phyloP scores from a whole-genome alignment of 2,797 vertebrate genomes.

The Onychomys arenicola region DNA sequence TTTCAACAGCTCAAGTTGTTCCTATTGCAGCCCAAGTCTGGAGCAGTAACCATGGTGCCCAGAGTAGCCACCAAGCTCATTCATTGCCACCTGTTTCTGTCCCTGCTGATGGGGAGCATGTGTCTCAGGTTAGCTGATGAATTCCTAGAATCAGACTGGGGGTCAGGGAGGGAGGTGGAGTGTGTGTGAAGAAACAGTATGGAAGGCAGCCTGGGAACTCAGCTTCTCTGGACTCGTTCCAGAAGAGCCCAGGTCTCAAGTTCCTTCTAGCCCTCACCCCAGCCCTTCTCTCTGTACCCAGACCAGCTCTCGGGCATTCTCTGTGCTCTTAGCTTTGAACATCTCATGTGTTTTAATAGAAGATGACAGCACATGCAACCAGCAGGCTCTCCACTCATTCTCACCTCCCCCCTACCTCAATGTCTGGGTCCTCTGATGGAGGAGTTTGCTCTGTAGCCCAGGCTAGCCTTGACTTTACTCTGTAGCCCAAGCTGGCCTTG shows the following conservation, averaged over 20 bases:
- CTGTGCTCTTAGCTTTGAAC: not conserved
- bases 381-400: not conserved
- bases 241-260: not conserved
- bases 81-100: not conserved
- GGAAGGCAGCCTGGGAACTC: not conserved
- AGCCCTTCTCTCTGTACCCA: not conserved
- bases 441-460: not conserved
- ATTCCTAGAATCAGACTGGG: not conserved
- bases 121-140: not conserved
- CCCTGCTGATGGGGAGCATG: not conserved
- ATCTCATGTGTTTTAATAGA: not conserved
- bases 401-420: fast-evolving
- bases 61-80: not conserved
- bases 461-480: not conserved
- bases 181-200: not conserved
- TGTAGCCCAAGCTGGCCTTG: not conserved
- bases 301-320: not conserved
- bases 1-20: not conserved
- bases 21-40: not conserved
- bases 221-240: not conserved
- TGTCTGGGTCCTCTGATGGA: not conserved
- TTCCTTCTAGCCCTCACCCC: not conserved
- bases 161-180: not conserved
- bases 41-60: not conserved
- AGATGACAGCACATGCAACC: not conserved